A percentile compares a stretch with the other conserved stretches of the same genome.
phyloP scores from a whole-genome alignment of 2,797 vertebrate genomes.

The Bucorvus abyssinicus region DNA sequence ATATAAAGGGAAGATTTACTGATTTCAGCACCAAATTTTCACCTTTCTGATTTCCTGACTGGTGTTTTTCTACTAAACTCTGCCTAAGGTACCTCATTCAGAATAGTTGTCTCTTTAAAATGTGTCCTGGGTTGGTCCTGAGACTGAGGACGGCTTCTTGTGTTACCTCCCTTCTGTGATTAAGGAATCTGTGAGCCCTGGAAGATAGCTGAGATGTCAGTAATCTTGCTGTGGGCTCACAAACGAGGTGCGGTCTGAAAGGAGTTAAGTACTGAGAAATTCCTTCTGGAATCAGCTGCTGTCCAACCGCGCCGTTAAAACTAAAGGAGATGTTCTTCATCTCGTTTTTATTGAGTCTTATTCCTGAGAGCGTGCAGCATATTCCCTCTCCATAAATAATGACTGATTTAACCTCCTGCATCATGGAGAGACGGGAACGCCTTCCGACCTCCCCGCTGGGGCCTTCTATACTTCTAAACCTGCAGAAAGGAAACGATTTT shows the following conservation, averaged over 20 bases:
- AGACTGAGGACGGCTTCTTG: neutral
- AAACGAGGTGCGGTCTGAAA: neutral
- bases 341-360: neutral
- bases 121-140: neutral
- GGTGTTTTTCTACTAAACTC: neutral
- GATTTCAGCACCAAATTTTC: neutral
- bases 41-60: neutral
- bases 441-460: neutral
- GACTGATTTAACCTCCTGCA: neutral
- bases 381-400: neutral
- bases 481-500: neutral
- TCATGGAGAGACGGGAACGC: neutral
- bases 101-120: neutral
- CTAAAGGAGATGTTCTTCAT: neutral
- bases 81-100: neutral
- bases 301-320: neutral
- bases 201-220: neutral
- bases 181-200: neutral
- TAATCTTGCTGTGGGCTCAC: neutral
- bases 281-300: neutral
- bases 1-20: neutral
- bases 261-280: neutral
- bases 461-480: neutral
- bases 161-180: neutral
- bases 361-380: neutral